Percentiles rank a stretch among this genome's conserved stretches.
Evolutionary conservation across 2,888 invertebrate genomes (phyloP).

Genomic region (Chrysina gloriosa): DNA sequence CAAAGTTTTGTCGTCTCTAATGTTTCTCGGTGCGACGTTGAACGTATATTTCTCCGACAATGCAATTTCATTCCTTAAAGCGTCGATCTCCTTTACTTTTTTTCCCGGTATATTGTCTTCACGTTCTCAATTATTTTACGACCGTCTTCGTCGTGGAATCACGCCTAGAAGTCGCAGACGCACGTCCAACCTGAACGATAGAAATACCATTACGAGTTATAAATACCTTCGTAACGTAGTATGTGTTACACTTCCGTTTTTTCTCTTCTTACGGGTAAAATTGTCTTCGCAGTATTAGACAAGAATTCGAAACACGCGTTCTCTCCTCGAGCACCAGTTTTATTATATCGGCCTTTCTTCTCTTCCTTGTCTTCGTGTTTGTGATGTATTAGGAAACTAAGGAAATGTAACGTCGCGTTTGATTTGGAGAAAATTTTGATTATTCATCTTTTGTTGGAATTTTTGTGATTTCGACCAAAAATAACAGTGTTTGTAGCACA

Average conservation of each 20-base stretch:
- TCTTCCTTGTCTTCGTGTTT: too few relatives aligned
- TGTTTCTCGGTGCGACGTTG: background rate
- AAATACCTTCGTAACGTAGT: constrained; percentile 30
- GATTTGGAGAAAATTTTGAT: too few relatives aligned
- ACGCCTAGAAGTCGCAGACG: constrained; percentile 25
- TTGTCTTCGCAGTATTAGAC: constrained; percentile 14
- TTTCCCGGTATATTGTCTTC: constrained; percentile 38
- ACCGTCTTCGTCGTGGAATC: constrained; percentile 18
- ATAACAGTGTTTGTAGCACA: too few relatives aligned
- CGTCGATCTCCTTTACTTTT: constrained; percentile 20
- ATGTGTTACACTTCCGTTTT: constrained; percentile 32
- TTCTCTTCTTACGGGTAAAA: constrained; percentile 14
- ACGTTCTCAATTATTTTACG: constrained; percentile 42
- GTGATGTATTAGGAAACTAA: too few relatives aligned
- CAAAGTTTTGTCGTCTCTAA: background rate
- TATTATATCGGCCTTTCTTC: background rate
- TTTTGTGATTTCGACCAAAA: too few relatives aligned
- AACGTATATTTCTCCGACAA: constrained; percentile 31
- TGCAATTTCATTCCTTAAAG: constrained; percentile 40
- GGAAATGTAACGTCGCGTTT: too few relatives aligned
- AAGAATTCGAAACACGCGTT: constrained; percentile 9
- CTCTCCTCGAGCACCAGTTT: background rate
- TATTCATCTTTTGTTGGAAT: too few relatives aligned
- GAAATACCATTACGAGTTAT: constrained; percentile 35
- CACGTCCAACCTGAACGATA: constrained; percentile 14